Conservation (phyloP, 2,113 vertebrate genomes). For the Prinia subflava region DNA sequence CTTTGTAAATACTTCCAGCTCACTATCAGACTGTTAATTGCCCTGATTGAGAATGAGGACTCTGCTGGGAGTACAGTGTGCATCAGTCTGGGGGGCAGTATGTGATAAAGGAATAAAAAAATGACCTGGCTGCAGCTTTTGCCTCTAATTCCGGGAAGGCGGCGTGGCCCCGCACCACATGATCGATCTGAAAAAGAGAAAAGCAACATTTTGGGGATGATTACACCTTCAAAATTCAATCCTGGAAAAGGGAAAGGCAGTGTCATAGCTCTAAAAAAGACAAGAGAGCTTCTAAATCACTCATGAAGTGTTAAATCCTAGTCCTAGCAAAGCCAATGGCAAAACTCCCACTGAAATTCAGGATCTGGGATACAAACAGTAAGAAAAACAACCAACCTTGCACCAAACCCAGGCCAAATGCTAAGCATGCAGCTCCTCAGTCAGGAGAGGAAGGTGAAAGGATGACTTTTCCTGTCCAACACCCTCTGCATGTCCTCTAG, state of each 20-base stretch:
- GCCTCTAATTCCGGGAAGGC: slow-evolving; percentile 83
- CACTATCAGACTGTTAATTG: background rate
- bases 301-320: background rate
- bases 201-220: background rate
- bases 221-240: background rate
- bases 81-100: background rate
- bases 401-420: background rate
- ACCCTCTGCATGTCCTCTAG: background rate
- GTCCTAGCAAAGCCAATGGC: background rate
- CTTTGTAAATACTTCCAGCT: slow-evolving; percentile 10
- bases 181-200: slow-evolving; percentile 85
- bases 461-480: background rate
- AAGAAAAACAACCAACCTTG: background rate
- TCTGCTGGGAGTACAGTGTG: background rate
- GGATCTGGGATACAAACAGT: background rate
- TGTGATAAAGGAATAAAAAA: background rate
- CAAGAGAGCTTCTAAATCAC: background rate
- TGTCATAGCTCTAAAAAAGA: background rate
- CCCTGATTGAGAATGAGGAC: background rate
- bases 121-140: slow-evolving; percentile 81
- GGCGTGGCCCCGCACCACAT: slow-evolving; percentile 84
- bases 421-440: background rate
- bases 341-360: background rate
- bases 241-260: background rate
- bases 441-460: background rate